Base-by-base conservation (phyloP, 2,888 invertebrate species). In the Andrena bucephala region DNA sequence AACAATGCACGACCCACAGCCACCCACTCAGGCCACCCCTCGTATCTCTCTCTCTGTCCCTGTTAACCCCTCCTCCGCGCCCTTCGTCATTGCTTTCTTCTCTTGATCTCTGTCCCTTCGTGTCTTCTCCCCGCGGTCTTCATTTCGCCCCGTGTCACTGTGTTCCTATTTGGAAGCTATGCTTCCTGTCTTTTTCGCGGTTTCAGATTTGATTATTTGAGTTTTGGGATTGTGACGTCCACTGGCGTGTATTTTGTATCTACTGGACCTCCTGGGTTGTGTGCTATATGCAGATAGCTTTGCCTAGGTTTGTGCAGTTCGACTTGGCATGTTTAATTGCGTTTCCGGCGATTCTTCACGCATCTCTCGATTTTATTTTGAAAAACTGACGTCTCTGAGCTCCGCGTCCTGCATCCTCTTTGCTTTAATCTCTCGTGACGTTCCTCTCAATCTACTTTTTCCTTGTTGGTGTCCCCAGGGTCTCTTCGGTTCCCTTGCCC, bases 1-100 rank as follows among this genome's bases (percentile, higher is more conserved):
- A 90, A 89, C 91, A 88, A 88, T 88, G 82, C 81, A 81, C 87
- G 78, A 76, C 76, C 84, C 84, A 78, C 81, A 85, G 74, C 72
- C 62, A 75, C 77, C 68, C 66, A 59, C 73, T 36, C 67, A 52
- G 54, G 52, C 29, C 24, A 20, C 33, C 24, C 7, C 27, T 52
- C 27, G 33, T 16, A 33, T 54, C 65, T 57, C 48, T 59, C 27
- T 63, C 27, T 16, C 31, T 36, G 10, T n/a, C 27, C 42, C 54
- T 27, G n/a, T 48, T 20, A 20, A 36, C 13, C 27, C 27, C 13
- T 5, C 42, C 36, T 16, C 24, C 52, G n/a, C 7, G 6, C 52
- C 27, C 24, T 24, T 31, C 8, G 27, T 27, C 13, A 3, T 65
- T 31, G 27, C 57, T 71, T 57, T 70, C 36, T 33, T 42, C 57